Evolutionary conservation across 2,113 vertebrate species (phyloP).

Genomic region (Heptranchias perlo): DNA sequence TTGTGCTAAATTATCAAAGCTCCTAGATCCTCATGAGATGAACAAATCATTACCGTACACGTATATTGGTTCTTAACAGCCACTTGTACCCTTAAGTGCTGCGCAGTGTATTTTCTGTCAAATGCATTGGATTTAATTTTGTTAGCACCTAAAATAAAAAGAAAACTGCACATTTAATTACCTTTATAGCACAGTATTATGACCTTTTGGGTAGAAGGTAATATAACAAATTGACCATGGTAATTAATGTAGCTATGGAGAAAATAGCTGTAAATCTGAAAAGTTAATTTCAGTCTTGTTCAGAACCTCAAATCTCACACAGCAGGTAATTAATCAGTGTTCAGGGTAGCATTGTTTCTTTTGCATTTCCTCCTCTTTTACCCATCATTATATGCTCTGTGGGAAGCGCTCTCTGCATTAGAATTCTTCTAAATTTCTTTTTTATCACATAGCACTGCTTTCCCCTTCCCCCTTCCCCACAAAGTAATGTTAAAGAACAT

Average conservation of each 20-base stretch:
- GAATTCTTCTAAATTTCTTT: not conserved
- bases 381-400: conserved; percentile 4
- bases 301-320: not conserved
- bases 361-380: not conserved
- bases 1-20: not conserved
- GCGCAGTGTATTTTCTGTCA: conserved; percentile 9
- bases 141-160: not conserved
- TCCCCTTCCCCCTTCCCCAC: too few species aligned
- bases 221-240: conserved; percentile 12
- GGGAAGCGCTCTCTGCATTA: not conserved
- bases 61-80: not conserved
- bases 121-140: conserved; percentile 3
- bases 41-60: not conserved
- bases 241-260: conserved; percentile 1
- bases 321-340: conserved; percentile 24
- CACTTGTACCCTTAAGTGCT: not conserved
- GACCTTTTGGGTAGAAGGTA: conserved; percentile 23
- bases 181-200: conserved; percentile 25
- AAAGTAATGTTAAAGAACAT: not conserved
- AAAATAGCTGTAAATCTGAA: conserved; percentile 18
- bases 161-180: not conserved
- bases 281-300: conserved; percentile 31
- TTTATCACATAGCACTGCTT: not conserved
- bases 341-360: not conserved
- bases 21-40: not conserved